Evolutionary conservation across 2,113 vertebrate genomes (phyloP).

Genomic region (Isichthys henryi): DNA sequence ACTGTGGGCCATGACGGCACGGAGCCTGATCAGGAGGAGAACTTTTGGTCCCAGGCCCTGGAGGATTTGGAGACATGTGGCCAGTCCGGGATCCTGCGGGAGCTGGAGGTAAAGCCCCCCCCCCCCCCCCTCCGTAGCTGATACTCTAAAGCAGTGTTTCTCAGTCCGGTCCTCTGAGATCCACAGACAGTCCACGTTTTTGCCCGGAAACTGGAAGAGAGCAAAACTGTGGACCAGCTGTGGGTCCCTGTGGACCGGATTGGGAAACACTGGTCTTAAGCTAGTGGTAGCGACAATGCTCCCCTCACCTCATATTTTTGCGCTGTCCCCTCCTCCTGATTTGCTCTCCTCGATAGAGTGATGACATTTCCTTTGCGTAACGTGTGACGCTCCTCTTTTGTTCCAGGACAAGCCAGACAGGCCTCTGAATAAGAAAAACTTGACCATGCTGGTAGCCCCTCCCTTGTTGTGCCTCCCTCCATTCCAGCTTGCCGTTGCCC

Average conservation of each 20-base stretch:
- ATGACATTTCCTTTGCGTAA: constrained; percentile 32
- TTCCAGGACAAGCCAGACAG: constrained; percentile 81
- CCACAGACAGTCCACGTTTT: background rate
- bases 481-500: constrained; percentile 41
- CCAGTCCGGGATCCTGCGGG: constrained; percentile 92
- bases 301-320: background rate
- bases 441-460: constrained; percentile 78
- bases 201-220: background rate
- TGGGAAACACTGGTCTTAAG: background rate
- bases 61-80: constrained; percentile 97
- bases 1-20: constrained; percentile 72
- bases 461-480: constrained; percentile 55
- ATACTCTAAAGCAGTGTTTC: background rate
- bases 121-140: background rate
- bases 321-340: background rate
- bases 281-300: background rate
- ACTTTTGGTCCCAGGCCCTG: constrained; percentile 97
- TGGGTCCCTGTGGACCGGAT: background rate
- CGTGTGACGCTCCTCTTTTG: constrained; percentile 44
- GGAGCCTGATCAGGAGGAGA: constrained; percentile 93
- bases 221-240: background rate
- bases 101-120: constrained; percentile 81
- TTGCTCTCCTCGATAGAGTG: constrained; percentile 17
- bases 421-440: constrained; percentile 83
- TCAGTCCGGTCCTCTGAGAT: background rate